phyloP scores from a whole-genome alignment of 2,888 invertebrate species.

The Phyllotreta cruciferae region DNA sequence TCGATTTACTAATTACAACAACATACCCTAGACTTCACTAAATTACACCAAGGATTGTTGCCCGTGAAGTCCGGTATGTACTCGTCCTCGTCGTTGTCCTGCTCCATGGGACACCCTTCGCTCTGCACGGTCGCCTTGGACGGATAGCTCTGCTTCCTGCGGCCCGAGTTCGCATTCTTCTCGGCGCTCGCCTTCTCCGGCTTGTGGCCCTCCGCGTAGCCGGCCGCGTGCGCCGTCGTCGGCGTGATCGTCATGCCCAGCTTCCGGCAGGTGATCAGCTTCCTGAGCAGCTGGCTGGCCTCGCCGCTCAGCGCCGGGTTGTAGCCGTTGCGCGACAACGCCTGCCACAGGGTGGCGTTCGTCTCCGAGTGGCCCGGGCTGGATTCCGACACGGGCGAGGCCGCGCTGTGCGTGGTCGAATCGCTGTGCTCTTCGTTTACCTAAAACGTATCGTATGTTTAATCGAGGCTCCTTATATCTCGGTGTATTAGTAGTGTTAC shows the following conservation, averaged over 20 bases:
- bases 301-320: slow-evolving; percentile 65
- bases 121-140: slow-evolving; percentile 64
- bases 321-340: slow-evolving; percentile 67
- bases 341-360: slow-evolving; percentile 62
- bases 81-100: slow-evolving; percentile 43
- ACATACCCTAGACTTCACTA: slow-evolving; percentile 55
- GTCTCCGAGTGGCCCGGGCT: slow-evolving; percentile 57
- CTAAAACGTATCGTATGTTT: slow-evolving; percentile 39
- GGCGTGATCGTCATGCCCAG: slow-evolving; percentile 72
- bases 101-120: slow-evolving; percentile 40
- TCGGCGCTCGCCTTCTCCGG: slow-evolving; percentile 33
- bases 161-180: slow-evolving; percentile 64
- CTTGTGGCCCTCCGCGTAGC: slow-evolving; percentile 38
- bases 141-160: slow-evolving; percentile 84
- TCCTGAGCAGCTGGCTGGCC: slow-evolving; percentile 76
- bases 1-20: no score
- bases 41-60: slow-evolving; percentile 59
- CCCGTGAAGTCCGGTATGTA: slow-evolving; percentile 57
- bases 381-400: slow-evolving; percentile 54
- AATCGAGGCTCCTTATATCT: background rate
- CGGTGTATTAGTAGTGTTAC: slow-evolving; percentile 42
- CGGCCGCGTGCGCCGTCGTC: slow-evolving; percentile 52
- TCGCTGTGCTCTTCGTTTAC: slow-evolving; percentile 58
- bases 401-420: slow-evolving; percentile 55
- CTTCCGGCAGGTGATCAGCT: slow-evolving; percentile 79